A percentile compares a stretch with the other conserved stretches of the same genome.
Evolutionary conservation across 2,797 vertebrate species (phyloP).

Genomic region (Enteromius unitaeniatus): DNA sequence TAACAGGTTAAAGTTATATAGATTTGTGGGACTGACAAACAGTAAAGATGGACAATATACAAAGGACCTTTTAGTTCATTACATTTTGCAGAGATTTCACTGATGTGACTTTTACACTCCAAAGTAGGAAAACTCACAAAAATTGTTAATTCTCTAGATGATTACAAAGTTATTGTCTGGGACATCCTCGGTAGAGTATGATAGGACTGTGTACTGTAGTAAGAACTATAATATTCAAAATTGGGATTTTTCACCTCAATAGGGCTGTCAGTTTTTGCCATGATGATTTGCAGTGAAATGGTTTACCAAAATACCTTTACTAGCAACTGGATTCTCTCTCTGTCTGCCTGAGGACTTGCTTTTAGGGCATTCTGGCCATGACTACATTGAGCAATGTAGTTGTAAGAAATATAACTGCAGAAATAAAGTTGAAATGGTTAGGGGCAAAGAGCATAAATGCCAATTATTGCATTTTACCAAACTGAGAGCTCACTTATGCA

Average conservation of each 20-base stretch:
- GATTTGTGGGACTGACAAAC: not conserved
- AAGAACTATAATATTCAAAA: not conserved
- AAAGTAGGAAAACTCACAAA: not conserved
- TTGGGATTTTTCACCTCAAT: not conserved
- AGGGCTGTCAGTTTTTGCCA: not conserved
- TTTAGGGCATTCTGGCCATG: not conserved
- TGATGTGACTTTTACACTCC: not conserved
- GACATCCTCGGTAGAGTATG: not conserved
- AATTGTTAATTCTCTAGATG: not conserved
- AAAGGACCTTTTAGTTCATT: not conserved
- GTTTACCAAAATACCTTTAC: not conserved
- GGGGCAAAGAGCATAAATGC: constrained; percentile 17
- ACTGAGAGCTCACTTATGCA: constrained; percentile 5
- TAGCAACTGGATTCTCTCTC: not conserved
- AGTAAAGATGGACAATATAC: not conserved
- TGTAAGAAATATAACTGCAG: not conserved
- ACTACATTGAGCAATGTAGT: not conserved
- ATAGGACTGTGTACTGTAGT: not conserved
- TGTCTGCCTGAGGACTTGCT: not conserved
- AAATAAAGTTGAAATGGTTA: constrained; percentile 19
- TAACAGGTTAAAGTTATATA: not conserved
- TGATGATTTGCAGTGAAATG: constrained; percentile 1
- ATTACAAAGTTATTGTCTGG: not conserved
- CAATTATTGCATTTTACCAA: constrained; percentile 22
- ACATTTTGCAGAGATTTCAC: not conserved